Evolutionary conservation across 2,888 invertebrate genomes (phyloP), one percentile per base, ranked within the genome.

Genomic region (Phasia obesa): DNA sequence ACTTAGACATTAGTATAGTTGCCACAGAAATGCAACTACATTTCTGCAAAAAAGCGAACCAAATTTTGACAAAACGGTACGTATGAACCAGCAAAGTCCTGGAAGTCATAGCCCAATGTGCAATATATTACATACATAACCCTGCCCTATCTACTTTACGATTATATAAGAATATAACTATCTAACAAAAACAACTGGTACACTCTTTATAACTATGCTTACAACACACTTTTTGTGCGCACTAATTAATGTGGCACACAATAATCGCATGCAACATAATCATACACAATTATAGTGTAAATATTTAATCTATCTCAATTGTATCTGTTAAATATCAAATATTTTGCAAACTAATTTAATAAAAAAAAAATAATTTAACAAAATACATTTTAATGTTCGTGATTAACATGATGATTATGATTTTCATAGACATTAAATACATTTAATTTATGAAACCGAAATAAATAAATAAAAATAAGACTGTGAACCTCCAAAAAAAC

Each of bases 331-430:
- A 60, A 79, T 79, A 73, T 59, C 57, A 73, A 71, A 67, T 76
- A 76, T 70, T 70, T 71, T 71, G 64, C 55, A 69, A 70, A 47
- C 44, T 44, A 19, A 42, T 38, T 49, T 19, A 44, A 49, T 7
- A 27, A 57, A 19, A 51, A 59, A 31, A 13, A 44, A 73, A 69
- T 60, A 51, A 51, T 49, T 55, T 38, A 19, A 47, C 35, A 70
- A 77, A 79, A 67, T 27, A 59, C 67, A 60, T 76, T 70, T 79
- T 78, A 74, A 70, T 69, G 67, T 79, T 83, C 60, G 69, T 62
- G 75, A 76, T 83, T 79, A 83, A 83, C 65, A 71, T 60, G 67
- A 27, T 71, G 83, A 79, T 83, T 83, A 83, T 67, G 75, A 71
- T 76, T 67, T 83, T 79, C 38, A 71, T 76, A 67, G 71, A 83